phyloP scores from a whole-genome alignment of 2,797 vertebrate genomes.

The Syngnathus acus region DNA sequence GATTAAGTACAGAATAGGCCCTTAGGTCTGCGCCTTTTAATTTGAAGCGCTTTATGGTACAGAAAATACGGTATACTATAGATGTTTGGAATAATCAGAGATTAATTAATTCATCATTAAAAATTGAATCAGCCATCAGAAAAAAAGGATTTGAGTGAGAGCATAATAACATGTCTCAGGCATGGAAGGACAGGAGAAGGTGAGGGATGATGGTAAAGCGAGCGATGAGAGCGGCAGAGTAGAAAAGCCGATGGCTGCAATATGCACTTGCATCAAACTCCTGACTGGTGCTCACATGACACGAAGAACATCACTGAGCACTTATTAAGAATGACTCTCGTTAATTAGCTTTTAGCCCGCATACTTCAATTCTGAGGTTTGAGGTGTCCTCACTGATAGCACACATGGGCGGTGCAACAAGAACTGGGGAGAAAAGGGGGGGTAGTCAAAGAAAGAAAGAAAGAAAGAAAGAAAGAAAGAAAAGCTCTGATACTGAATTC shows the following conservation, averaged over 20 bases:
- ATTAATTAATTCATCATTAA: not conserved
- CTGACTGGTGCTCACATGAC: conserved; percentile 22
- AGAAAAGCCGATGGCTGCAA: conserved; percentile 21
- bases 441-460: not conserved
- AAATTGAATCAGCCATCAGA: too few relatives aligned
- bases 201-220: conserved; percentile 13
- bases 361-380: conserved; percentile 30
- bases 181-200: conserved; percentile 25
- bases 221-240: conserved; percentile 15
- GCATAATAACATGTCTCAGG: not conserved
- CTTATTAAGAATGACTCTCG: conserved; percentile 30
- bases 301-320: conserved; percentile 29
- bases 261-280: conserved; percentile 11
- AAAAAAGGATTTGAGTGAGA: not conserved
- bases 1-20: too few relatives aligned
- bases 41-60: too few relatives aligned
- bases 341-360: conserved; percentile 57
- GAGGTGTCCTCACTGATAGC: conserved; percentile 29
- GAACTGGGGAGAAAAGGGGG: not conserved
- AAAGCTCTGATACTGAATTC: not conserved
- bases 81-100: not conserved
- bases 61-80: too few relatives aligned
- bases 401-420: conserved; percentile 26
- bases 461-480: too few relatives aligned
- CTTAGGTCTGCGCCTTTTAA: too few relatives aligned